These are phyloP conservation scores for Bruchidius siliquastri DNA, from an alignment of 2,888 invertebrate genomes.

Conservation along the genomic window DNA sequence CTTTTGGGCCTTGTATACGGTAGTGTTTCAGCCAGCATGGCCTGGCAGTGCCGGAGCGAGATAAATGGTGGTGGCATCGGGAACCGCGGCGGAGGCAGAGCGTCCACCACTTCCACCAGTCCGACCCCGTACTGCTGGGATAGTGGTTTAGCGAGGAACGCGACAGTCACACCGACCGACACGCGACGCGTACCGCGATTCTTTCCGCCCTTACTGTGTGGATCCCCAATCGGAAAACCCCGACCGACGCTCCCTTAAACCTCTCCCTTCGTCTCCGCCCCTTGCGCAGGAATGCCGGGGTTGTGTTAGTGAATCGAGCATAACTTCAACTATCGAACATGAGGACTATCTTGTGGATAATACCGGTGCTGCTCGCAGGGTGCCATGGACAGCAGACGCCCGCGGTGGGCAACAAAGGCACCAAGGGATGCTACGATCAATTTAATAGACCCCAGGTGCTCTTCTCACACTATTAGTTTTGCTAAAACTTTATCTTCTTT, in stretches of 20 bases:
- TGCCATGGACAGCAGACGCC: slow-evolving; percentile 36
- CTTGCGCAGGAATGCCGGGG: neutral
- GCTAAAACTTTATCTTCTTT: no score
- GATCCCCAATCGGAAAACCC: no score
- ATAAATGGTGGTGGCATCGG: neutral
- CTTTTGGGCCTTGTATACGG: neutral
- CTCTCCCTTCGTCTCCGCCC: no score
- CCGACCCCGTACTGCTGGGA: neutral
- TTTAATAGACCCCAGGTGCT: slow-evolving; percentile 54
- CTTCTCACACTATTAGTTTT: neutral
- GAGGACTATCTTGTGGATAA: neutral
- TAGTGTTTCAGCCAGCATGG: neutral
- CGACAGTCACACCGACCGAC: neutral
- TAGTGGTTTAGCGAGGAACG: neutral
- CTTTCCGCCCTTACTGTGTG: neutral
- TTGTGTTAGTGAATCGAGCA: neutral
- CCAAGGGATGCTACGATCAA: slow-evolving; percentile 53
- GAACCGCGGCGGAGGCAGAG: neutral
- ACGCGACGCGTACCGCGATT: neutral
- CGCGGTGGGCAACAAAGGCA: slow-evolving; percentile 40
- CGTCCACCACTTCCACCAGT: neutral
- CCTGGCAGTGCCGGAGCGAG: neutral
- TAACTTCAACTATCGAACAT: neutral
- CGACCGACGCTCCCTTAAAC: no score
- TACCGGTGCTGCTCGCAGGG: neutral